phyloP scores from a whole-genome alignment of 2,797 vertebrate species.

The Austrolebias charrua region DNA sequence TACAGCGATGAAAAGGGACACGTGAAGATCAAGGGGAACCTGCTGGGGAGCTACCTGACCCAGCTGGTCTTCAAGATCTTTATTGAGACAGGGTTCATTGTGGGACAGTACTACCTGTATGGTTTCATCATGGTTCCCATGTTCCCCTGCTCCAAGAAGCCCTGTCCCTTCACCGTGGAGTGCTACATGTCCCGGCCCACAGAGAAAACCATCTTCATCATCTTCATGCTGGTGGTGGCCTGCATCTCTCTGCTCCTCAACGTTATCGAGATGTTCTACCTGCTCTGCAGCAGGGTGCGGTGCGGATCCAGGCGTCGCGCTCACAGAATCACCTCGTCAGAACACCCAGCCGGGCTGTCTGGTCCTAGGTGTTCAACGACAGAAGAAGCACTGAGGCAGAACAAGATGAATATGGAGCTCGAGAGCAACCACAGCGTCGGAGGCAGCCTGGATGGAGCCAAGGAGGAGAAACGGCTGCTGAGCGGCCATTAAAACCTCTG shows the following conservation, averaged over 20 bases:
- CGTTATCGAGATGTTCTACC: constrained; percentile 64
- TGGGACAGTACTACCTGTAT: constrained; percentile 94
- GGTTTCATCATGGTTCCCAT: constrained; percentile 90
- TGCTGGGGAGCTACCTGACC: constrained; percentile 88
- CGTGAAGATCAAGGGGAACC: constrained; percentile 87
- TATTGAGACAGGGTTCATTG: constrained; percentile 88
- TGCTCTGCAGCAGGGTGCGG: constrained; percentile 43
- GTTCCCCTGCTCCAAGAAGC: constrained; percentile 86
- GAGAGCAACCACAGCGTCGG: constrained; percentile 56
- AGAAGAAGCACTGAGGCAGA: constrained; percentile 44
- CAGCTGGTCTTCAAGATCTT: constrained; percentile 89
- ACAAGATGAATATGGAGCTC: constrained; percentile 62
- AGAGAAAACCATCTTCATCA: constrained; percentile 71
- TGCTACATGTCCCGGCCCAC: constrained; percentile 73
- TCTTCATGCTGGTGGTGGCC: constrained; percentile 72
- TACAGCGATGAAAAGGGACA: constrained; percentile 82
- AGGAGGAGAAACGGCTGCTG: constrained; percentile 63
- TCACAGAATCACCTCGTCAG: constrained; percentile 24
- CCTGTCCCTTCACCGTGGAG: constrained; percentile 86
- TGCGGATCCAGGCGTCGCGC: constrained; percentile 21
- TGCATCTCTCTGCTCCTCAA: constrained; percentile 70
- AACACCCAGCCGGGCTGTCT: constrained; percentile 38
- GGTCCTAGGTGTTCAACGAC: constrained; percentile 3
- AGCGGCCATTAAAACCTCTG: constrained; percentile 26
- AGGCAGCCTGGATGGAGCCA: constrained; percentile 68